Base-by-base conservation (phyloP, 1,140 invertebrate species). In the Pantala flavescens region DNA sequence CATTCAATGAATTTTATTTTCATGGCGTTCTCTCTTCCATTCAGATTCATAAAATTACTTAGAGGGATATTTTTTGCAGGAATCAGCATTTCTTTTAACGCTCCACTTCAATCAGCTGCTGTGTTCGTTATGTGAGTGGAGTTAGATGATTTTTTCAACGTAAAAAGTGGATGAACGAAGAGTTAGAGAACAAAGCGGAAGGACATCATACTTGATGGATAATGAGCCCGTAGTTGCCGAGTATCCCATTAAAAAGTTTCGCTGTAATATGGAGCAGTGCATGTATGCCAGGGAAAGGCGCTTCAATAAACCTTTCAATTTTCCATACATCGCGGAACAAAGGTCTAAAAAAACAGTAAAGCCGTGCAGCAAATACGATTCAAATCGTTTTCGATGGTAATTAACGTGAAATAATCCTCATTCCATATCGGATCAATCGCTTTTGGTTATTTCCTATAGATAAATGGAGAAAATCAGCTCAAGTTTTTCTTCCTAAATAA, bases 91-190 rank as follows among this genome's bases (percentile, higher is more conserved):
- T 63, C 49, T 63, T 63, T 63, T 63, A 3, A 5, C n/a, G 3
- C n/a, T 63, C 14, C n/a, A 3, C 14, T 16, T 63, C 49, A 21
- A 16, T 63, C 49, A 16, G 3, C 12, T 14, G n/a, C n/a, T 63
- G 3, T 63, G 14, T 63, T 21, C 49, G 49, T 12, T 12, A 14
- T 63, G n/a, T 63, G 49, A 63, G n/a, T 19, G n/a, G 12, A 21
- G 49, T 16, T 9, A 63, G 49, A 63, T 16, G 49, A 21, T 63
- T 63, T 63, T 63, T 63, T 36, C 28, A 36, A 9, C 49, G 49
- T 63, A 63, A 21, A 63, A 63, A 9, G n/a, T 63, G 49, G n/a
- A 63, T 63, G n/a, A 63, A 63, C n/a, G 49, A 63, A 63, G n/a
- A 21, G 49, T 63, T 63, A 19, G 16, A 63, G 49, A 36, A 63